A percentile compares a stretch with the other conserved stretches of the same genome.
Conservation (phyloP, 2,113 vertebrate genomes). For the Mormyrus lacerda region DNA sequence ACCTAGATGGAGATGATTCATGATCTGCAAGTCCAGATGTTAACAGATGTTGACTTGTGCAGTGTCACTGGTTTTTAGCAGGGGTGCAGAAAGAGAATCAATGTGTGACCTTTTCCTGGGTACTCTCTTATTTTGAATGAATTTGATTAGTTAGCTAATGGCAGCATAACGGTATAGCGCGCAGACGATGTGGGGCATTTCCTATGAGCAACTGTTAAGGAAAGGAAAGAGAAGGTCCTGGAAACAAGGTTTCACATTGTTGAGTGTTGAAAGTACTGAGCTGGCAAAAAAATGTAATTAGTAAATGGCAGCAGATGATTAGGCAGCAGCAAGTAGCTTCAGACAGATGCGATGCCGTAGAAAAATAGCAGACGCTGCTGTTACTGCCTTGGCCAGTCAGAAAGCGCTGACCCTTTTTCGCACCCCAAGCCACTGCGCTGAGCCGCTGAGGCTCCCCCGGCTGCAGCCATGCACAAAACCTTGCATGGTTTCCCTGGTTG, state of each 20-base stretch:
- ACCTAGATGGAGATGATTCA: not conserved
- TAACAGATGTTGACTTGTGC: not conserved
- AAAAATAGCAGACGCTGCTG: conserved; percentile 30
- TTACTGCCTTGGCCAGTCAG: conserved; percentile 35
- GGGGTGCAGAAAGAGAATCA: not conserved
- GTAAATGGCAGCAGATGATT: conserved; percentile 43
- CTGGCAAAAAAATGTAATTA: conserved; percentile 47
- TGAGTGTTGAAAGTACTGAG: conserved; percentile 43
- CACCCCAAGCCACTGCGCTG: conserved; percentile 49
- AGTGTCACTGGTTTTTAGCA: not conserved
- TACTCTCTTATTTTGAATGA: not conserved
- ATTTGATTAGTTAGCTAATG: conserved; percentile 48
- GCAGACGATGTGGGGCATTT: conserved; percentile 17
- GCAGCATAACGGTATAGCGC: too few relatives aligned
- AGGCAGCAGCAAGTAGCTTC: conserved; percentile 46
- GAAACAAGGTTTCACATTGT: conserved; percentile 32
- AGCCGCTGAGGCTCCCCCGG: conserved; percentile 48
- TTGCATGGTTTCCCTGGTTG: conserved; percentile 42
- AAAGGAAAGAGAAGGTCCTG: conserved; percentile 28
- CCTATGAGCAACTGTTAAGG: conserved; percentile 25
- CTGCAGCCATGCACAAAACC: conserved; percentile 34
- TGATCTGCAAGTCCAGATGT: conserved; percentile 6
- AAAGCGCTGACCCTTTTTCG: conserved; percentile 47
- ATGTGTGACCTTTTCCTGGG: not conserved
- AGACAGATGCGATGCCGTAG: conserved; percentile 47